Evolutionary conservation across 2,888 invertebrate species (phyloP).

Genomic region (Andrena haemorrhoa): DNA sequence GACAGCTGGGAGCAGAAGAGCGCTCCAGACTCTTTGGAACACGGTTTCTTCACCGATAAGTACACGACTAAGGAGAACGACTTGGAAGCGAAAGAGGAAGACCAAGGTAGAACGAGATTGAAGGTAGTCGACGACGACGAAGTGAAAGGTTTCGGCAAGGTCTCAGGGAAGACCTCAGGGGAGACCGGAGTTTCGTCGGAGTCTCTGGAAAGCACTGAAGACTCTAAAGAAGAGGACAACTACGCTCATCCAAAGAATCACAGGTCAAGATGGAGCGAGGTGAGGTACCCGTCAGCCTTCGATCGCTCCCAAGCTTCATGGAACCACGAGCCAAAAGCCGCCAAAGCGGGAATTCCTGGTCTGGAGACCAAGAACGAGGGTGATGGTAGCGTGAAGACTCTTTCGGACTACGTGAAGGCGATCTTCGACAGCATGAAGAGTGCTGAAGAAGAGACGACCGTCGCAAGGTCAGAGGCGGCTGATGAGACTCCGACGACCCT

Average conservation of each 20-base stretch:
- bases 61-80: conserved; percentile 17
- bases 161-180: neutral
- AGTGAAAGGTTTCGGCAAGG: neutral
- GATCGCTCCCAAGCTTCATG: conserved; percentile 60
- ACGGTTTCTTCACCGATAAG: neutral
- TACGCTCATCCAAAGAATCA: conserved; percentile 80
- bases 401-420: conserved; percentile 82
- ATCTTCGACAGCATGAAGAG: conserved; percentile 83
- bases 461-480: conserved; percentile 15
- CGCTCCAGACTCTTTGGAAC: neutral
- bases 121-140: neutral
- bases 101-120: neutral
- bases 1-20: conserved; percentile 7
- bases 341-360: conserved; percentile 26
- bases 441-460: conserved; percentile 70
- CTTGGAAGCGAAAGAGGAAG: neutral
- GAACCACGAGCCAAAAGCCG: conserved; percentile 36
- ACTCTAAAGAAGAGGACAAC: conserved; percentile 10
- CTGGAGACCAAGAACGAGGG: conserved; percentile 38
- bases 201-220: neutral
- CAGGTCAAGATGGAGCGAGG: conserved; percentile 81
- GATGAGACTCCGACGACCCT: conserved; percentile 1
- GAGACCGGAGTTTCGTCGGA: neutral
- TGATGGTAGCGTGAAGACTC: conserved; percentile 45
- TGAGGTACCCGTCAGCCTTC: conserved; percentile 74